Base-by-base conservation (phyloP, 2,797 vertebrate genomes). In the Parotocinclus haroldoi region DNA sequence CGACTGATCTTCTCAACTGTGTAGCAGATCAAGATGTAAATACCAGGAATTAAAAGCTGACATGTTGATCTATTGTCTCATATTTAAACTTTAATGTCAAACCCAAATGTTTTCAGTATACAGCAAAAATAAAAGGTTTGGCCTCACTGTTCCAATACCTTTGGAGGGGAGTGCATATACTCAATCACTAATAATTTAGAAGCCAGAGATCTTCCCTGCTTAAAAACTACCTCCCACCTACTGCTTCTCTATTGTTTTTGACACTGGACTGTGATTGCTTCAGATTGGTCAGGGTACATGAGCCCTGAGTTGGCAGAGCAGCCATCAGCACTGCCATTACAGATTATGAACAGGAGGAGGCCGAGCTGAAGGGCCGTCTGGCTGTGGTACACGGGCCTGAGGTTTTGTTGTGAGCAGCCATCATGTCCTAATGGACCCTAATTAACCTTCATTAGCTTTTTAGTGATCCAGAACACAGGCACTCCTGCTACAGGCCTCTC, bases 401-500 rank as follows among this genome's bases (percentile, higher is more conserved):
- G 66, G 56, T 58, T 62, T 58, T 76, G 79, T 69, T 76, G 62
- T 44, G 50, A 69, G 64, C 68, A 17, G 73, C 64, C 69, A 72
- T 74, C 69, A 76, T 78, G 72, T 78, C 76, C 71, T 74, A 77
- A 76, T 78, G 76, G 79, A 80, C 77, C 71, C 73, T 81, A 78
- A 84, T 84, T 81, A 84, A 84, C 78, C 82, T 84, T 82, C 79
- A 81, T 84, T 82, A 82, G 77, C 74, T 50, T 53, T 44, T 68
- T 75, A 71, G 68, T 77, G 76, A 84, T 81, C 80, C 77, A 58
- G 60, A 79, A 77, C 75, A 37, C 65, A 14, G 48, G 45, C 51
- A 53, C 69, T 75, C 52, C 62, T 66, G 64, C 62, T 27, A 40
- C 66, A 40, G 68, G 37, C 14, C 57, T 64, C 68, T 76, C 76